Base-by-base conservation (phyloP, 2,888 invertebrate species). In the Monopis laevigella region DNA sequence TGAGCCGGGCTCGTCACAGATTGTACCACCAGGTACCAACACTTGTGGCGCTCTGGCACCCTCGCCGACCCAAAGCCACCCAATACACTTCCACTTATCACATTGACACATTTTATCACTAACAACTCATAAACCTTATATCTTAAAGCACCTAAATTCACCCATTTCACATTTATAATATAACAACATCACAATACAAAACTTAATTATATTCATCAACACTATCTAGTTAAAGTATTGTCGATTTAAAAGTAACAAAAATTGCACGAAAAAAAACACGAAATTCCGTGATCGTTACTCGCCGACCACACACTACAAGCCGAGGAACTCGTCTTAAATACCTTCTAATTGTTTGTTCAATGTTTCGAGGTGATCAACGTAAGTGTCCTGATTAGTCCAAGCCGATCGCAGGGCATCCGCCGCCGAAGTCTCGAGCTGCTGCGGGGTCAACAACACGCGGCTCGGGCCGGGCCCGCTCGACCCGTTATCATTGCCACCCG, bases 281-380 rank as follows among this genome's bases (percentile, higher is more conserved):
- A 63, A 62, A 59, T 56, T 19, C 32, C 32, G 17, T 21, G 43
- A 30, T 59, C 67, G 64, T 50, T 53, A 52, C 51, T 56, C 65
- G 61, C 65, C 70, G 62, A 64, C 65, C 65, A 60, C 57, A 54
- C 82, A 66, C 77, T 73, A 77, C 68, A 72, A 74, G 73, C 67
- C 74, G 73, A 64, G 55, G 52, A 59, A 71, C 71, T 64, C 73
- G 68, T 68, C 74, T 68, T 81, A 77, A 84, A 84, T 89, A 89
- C 89, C 89, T 88, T 90, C 89, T 85, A 88, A 86, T 82, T 85
- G 84, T 78, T 86, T 82, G 71, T 85, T 82, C 81, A 88, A 87
- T 54, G 87, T 81, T 84, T 90, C 90, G 71, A 90, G 84, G 61
- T 83, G 83, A 66, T 88, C 86, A 75, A 90, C 84, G 82, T 88